A percentile compares a stretch with the other conserved stretches of the same genome.
Conservation (phyloP, 2,888 invertebrate species). For the Habrosyne pyritoides region DNA sequence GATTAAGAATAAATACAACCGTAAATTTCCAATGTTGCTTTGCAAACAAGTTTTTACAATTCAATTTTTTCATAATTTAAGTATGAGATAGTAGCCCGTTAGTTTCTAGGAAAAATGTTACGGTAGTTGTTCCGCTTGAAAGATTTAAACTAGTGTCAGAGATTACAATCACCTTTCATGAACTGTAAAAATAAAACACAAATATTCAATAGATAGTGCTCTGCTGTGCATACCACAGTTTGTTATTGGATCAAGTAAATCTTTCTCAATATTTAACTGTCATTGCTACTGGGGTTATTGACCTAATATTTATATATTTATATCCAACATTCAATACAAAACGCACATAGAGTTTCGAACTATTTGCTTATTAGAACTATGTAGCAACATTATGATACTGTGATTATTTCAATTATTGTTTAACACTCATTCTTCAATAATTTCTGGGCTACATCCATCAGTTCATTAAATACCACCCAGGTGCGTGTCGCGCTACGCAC, state of each 20-base stretch:
- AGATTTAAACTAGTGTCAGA: constrained; percentile 42
- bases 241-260: constrained; percentile 3
- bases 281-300: constrained; percentile 7
- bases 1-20: too few species aligned
- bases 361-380: too few species aligned
- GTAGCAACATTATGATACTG: too few species aligned
- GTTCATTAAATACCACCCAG: too few species aligned
- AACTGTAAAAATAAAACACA: constrained; percentile 22
- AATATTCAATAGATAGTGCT: neutral
- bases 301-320: constrained; percentile 24
- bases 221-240: neutral
- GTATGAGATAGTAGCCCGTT: constrained; percentile 20
- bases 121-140: constrained; percentile 50
- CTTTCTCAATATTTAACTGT: neutral
- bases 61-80: neutral
- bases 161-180: constrained; percentile 49
- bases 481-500: too few species aligned
- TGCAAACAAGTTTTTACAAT: neutral
- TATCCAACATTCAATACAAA: constrained; percentile 11
- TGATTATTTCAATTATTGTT: too few species aligned
- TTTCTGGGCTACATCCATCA: too few species aligned
- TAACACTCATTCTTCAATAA: too few species aligned
- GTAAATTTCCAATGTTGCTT: neutral
- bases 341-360: constrained; percentile 16
- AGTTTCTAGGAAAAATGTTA: constrained; percentile 41